A percentile compares a stretch with the other conserved stretches of the same genome.
Conservation (phyloP, 2,113 vertebrate genomes). For the Deroptyus accipitrinus region DNA sequence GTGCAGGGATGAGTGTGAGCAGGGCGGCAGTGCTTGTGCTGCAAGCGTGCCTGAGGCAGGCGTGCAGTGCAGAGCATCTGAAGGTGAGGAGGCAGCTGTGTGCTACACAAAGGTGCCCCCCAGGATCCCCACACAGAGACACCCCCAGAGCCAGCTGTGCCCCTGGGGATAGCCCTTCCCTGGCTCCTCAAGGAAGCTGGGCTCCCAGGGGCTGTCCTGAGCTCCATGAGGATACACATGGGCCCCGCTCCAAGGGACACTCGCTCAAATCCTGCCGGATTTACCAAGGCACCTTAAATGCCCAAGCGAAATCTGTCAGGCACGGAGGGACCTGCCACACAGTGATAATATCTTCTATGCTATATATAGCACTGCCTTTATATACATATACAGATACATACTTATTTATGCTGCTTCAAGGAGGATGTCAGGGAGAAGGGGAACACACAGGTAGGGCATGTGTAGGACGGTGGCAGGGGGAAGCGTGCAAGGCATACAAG, state of each 20-base stretch:
- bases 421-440: background rate
- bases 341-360: background rate
- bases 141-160: background rate
- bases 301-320: background rate
- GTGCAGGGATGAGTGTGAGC: accelerated
- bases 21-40: accelerated
- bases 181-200: accelerated
- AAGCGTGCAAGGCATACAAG: background rate
- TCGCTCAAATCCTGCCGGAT: background rate
- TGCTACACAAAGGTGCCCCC: background rate
- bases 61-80: background rate
- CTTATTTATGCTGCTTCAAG: background rate
- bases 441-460: background rate
- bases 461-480: accelerated
- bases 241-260: background rate
- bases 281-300: background rate
- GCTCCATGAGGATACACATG: accelerated
- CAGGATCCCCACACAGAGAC: background rate
- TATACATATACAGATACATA: background rate
- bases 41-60: accelerated
- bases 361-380: background rate
- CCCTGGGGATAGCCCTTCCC: accelerated
- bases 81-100: accelerated
- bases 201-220: background rate
- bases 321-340: background rate